These are phyloP conservation scores for Trochalopteron elliotii DNA, from an alignment of 2,113 vertebrate species.

Conservation along the genomic window DNA sequence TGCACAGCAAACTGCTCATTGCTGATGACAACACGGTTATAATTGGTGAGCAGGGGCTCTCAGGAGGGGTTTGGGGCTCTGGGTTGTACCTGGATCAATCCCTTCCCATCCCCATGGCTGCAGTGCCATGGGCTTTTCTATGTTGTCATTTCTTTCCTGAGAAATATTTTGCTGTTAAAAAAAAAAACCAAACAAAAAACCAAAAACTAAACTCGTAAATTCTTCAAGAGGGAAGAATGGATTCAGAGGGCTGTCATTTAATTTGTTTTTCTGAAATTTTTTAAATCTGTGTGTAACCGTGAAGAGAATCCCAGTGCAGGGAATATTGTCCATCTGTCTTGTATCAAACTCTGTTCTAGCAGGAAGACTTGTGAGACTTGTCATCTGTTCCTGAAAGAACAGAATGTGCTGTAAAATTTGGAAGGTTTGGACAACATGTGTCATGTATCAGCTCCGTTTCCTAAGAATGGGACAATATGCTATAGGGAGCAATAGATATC, in stretches of 20 bases:
- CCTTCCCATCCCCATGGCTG: background rate
- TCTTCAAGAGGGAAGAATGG: background rate
- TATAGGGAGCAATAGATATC: background rate
- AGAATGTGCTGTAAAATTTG: conserved; percentile 65
- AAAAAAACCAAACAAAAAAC: background rate
- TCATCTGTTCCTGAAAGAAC: conserved; percentile 73
- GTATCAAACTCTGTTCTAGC: conserved; percentile 57
- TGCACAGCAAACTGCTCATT: conserved; percentile 97
- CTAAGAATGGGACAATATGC: conserved; percentile 4
- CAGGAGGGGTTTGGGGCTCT: background rate
- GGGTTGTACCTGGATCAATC: rapidly evolving
- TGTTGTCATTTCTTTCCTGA: background rate
- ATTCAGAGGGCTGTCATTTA: background rate
- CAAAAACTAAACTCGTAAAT: background rate
- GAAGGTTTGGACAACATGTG: conserved; percentile 55
- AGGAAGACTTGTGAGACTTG: conserved; percentile 67
- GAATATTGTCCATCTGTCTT: conserved; percentile 69
- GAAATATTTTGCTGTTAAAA: background rate
- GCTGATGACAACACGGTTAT: conserved; percentile 95
- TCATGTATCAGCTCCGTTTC: background rate
- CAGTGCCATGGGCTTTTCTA: background rate
- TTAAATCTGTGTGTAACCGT: background rate
- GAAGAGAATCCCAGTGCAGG: conserved; percentile 17
- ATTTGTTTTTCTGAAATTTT: conserved; percentile 22
- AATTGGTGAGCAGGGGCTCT: conserved; percentile 83